Percentiles rank a stretch among this genome's conserved stretches.
Evolutionary conservation across 2,888 invertebrate genomes (phyloP).

Genomic region (Pseudanteris insignis): DNA sequence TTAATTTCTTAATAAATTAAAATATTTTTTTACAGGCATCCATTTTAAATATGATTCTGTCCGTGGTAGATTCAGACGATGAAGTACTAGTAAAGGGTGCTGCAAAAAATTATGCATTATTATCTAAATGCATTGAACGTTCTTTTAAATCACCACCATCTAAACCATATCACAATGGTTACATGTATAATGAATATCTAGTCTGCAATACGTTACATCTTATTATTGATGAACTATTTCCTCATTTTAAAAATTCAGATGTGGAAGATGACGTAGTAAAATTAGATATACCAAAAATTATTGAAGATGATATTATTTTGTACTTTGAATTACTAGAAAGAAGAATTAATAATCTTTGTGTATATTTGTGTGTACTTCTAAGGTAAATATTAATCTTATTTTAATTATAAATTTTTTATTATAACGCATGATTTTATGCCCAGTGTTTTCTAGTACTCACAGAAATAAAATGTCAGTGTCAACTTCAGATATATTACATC

Average conservation of each 20-base stretch:
- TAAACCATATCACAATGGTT: slow-evolving; percentile 49
- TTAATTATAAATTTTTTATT: neutral
- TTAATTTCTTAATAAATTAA: slow-evolving; percentile 5
- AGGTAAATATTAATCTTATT: slow-evolving; percentile 31
- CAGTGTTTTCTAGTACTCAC: slow-evolving; percentile 38
- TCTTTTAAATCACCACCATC: slow-evolving; percentile 53
- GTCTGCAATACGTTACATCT: slow-evolving; percentile 57
- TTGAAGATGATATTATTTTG: slow-evolving; percentile 52
- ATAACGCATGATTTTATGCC: neutral
- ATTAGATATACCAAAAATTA: slow-evolving; percentile 53
- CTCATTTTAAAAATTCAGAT: slow-evolving; percentile 28
- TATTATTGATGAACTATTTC: slow-evolving; percentile 59
- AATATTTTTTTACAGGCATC: slow-evolving; percentile 46
- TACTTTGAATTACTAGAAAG: slow-evolving; percentile 52
- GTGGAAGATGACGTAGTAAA: neutral
- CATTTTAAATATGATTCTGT: slow-evolving; percentile 52
- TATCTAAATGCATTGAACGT: slow-evolving; percentile 55
- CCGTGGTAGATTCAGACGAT: slow-evolving; percentile 52
- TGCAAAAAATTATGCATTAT: slow-evolving; percentile 57
- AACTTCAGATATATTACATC: slow-evolving; percentile 53
- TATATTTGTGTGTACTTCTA: slow-evolving; percentile 53
- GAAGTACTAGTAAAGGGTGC: slow-evolving; percentile 51
- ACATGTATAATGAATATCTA: slow-evolving; percentile 52
- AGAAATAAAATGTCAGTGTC: slow-evolving; percentile 45
- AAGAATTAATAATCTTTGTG: slow-evolving; percentile 58